Conservation (phyloP, 1,140 invertebrate species). For the Tetragonula clypearis region DNA sequence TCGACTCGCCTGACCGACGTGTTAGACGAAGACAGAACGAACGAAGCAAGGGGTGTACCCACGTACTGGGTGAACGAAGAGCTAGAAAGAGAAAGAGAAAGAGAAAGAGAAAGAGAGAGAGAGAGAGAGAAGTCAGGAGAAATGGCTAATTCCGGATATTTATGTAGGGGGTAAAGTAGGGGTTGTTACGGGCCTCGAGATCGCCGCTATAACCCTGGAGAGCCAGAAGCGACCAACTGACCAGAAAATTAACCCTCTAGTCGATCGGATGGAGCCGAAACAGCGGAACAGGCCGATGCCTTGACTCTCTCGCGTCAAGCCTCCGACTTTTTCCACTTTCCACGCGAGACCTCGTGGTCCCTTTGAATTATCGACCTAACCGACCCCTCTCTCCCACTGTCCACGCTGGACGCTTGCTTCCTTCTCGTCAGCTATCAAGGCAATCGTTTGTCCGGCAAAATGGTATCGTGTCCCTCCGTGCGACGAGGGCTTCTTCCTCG, state of each 20-base stretch:
- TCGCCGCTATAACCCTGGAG: constrained; percentile 80
- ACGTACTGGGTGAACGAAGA: constrained; percentile 54
- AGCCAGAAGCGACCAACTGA: constrained; percentile 83
- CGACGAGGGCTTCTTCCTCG: not conserved
- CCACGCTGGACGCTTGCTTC: not conserved
- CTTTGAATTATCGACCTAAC: constrained; percentile 30
- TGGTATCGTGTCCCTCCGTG: not conserved
- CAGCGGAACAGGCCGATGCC: constrained; percentile 68
- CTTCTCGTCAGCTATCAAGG: constrained; percentile 1
- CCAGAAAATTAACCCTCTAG: constrained; percentile 83
- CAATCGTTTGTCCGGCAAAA: constrained; percentile 3
- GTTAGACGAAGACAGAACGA: constrained; percentile 27
- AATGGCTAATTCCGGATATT: constrained; percentile 83
- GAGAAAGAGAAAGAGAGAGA: constrained; percentile 62
- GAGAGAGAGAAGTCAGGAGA: constrained; percentile 77
- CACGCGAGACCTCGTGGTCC: constrained; percentile 18
- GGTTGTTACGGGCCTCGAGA: constrained; percentile 81
- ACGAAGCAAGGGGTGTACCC: constrained; percentile 33
- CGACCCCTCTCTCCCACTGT: not conserved
- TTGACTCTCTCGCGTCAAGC: constrained; percentile 57
- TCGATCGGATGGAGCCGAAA: constrained; percentile 77
- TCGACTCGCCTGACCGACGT: constrained; percentile 39
- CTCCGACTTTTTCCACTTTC: constrained; percentile 45
- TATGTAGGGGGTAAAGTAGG: constrained; percentile 81
- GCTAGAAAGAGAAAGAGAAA: constrained; percentile 64